Evolutionary conservation across 2,797 vertebrate species (phyloP), one percentile per base, ranked within the genome.

Genomic region (Poecilia wingei): DNA sequence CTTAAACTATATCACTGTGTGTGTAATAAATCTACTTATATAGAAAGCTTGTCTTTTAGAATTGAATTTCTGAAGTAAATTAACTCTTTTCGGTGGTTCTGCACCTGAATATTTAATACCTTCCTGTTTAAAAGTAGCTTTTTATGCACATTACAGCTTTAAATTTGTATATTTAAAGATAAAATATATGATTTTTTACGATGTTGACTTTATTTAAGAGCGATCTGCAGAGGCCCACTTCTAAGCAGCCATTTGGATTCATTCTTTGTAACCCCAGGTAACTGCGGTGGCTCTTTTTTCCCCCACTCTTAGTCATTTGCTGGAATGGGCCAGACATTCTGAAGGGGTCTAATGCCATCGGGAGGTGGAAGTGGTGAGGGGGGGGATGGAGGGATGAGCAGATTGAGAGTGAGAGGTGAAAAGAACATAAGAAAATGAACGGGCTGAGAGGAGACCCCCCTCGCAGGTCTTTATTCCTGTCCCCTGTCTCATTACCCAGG

Each of bases 401-500:
- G 90, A 94, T 90, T 91, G 90, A 93, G 88, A 89, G 82, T 84
- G 88, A 94, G 89, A 92, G 87, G 88, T 91, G 89, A 90, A 89
- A 88, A 89, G 91, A 93, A 92, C 83, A 93, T 59, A 90, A 90
- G 87, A 91, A 87, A 88, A 91, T 87, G 86, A 90, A 91, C 75
- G 84, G 81, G 88, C 84, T 77, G 82, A 87, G 88, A 85, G 84
- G 85, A 84, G 86, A 91, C 87, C 88, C 87, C 89, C 87, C 85
- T 88, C 45, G 22, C 87, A 93, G 91, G 88, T 91, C 92, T 93
- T 87, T 87, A 87, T 89, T 93, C 87, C 88, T 77, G 91, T 93
- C 91, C 92, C 91, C 89, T 71, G 91, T 92, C 93, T 94, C 94
- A 95, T 95, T 95, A 94, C 82, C 78, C 57, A 83, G 92, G 91